Percentiles rank a stretch among this genome's conserved stretches.
Evolutionary conservation across 2,888 invertebrate species (phyloP).

Genomic region (Unio delphinus): DNA sequence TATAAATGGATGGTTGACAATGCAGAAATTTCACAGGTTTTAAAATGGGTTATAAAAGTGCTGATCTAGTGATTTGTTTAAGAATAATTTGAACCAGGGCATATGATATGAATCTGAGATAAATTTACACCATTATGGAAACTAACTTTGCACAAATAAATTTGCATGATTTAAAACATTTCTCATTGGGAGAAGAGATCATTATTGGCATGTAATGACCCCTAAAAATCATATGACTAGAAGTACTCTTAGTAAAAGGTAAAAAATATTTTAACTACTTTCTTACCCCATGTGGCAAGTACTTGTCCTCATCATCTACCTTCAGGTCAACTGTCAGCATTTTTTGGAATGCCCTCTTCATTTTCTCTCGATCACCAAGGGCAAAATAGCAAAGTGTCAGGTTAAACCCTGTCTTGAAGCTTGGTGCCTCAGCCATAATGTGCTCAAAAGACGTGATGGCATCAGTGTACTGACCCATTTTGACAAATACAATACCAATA

Average conservation of each 20-base stretch:
- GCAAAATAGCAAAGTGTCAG: conserved; percentile 78
- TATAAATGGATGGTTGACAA: no score
- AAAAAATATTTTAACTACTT: background rate
- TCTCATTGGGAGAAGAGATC: no score
- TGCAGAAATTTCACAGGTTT: no score
- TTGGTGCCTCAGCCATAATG: conserved; percentile 96
- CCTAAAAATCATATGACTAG: background rate
- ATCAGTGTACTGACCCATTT: conserved; percentile 96
- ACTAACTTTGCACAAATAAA: no score
- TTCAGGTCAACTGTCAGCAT: conserved; percentile 90
- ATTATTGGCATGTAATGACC: no score
- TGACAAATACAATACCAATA: conserved; percentile 93
- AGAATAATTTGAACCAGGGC: no score
- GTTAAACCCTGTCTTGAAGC: conserved; percentile 91
- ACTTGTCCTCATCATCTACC: conserved; percentile 83
- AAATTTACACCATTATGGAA: no score
- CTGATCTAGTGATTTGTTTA: no score
- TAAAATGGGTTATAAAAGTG: no score
- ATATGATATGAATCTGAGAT: no score
- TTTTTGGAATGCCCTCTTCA: conserved; percentile 92
- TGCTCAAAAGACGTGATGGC: conserved; percentile 97
- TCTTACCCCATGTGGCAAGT: conserved; percentile 72
- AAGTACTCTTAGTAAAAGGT: background rate
- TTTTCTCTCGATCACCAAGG: conserved; percentile 88
- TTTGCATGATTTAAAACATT: no score